Base-by-base conservation (phyloP, 2,113 vertebrate species). In the Parus major region DNA sequence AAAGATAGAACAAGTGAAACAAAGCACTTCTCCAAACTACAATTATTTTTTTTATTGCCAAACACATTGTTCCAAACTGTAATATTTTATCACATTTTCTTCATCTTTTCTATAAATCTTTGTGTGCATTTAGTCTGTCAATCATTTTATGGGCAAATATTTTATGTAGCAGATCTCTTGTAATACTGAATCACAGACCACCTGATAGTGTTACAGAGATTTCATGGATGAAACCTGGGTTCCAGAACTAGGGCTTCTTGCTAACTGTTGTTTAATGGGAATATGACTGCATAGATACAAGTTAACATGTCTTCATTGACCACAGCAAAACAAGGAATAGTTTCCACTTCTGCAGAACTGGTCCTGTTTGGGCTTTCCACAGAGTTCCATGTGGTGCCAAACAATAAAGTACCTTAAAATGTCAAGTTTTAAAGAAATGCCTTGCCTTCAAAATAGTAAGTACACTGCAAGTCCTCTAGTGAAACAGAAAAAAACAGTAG, bases 101-200 rank as follows among this genome's bases (percentile, higher is more conserved):
- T 90, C 69, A 77, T 75, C 76, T 96, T 52, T 71, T 81, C 52
- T 73, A 60, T 90, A 84, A 81, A 76, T 76, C 27, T 68, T 72
- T 68, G 78, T 84, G 80, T 83, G 68, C 6, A 0, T 80, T 89
- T 61, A 77, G 78, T 33, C 49, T 86, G 46, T 42, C 86, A 84
- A 2, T 91, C 50, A 60, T 52, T 95, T 95, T 65, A 55, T 47
- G 44, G 75, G 31, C 66, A 89, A 92, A 75, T n/a, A 49, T 63
- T 94, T 95, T 92, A 35, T 87, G 22, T 53, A 63, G 78, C 71
- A 82, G 31, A 53, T 85, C 19, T 80, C 57, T 80, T 55, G n/a
- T 55, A 90, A 81, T 56, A 84, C 11, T 89, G 95, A 97, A 87
- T 96, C 96, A 86, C 22, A 8, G 84, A 86, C 71, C 46, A 60